A percentile compares a stretch with the other conserved stretches of the same genome.
phyloP scores from a whole-genome alignment of 53 echinoderm and acorn worm species.

The Stichopus horrens region DNA sequence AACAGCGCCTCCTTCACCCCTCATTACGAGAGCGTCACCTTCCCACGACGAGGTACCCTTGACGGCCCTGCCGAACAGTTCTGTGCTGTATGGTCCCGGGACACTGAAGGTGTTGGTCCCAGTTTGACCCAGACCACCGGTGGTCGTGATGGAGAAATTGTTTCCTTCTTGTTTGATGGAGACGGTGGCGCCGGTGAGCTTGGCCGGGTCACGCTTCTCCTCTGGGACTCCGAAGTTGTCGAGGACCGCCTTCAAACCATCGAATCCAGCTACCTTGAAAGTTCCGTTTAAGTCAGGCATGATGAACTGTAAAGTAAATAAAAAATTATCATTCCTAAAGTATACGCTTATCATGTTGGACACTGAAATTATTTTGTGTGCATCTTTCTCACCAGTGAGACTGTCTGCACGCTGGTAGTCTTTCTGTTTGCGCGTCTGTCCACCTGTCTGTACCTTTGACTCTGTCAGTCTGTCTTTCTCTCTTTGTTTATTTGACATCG shows the following conservation, averaged over 20 bases:
- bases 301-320: slow-evolving; percentile 8
- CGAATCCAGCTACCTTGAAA: slow-evolving; percentile 24
- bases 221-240: slow-evolving; percentile 39
- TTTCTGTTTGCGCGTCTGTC: background rate
- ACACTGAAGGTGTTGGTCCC: slow-evolving; percentile 44
- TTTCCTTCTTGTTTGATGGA: slow-evolving; percentile 34
- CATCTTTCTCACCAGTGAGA: background rate
- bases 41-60: slow-evolving; percentile 52
- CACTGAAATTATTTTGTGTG: background rate
- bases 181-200: slow-evolving; percentile 34
- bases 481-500: too few species aligned
- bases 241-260: slow-evolving; percentile 19
- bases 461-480: background rate
- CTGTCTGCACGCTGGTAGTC: background rate
- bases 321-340: background rate
- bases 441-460: background rate
- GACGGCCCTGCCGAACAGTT: slow-evolving; percentile 41
- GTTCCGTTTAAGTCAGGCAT: slow-evolving; percentile 31
- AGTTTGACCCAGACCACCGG: slow-evolving; percentile 34
- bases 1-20: slow-evolving; percentile 51
- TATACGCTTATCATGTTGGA: background rate
- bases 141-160: slow-evolving; percentile 42
- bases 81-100: slow-evolving; percentile 28
- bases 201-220: slow-evolving; percentile 30
- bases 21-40: slow-evolving; percentile 45